phyloP scores from a whole-genome alignment of 37 sponge, comb jelly and placozoan genomes.

The Aplysina aerophoba region DNA sequence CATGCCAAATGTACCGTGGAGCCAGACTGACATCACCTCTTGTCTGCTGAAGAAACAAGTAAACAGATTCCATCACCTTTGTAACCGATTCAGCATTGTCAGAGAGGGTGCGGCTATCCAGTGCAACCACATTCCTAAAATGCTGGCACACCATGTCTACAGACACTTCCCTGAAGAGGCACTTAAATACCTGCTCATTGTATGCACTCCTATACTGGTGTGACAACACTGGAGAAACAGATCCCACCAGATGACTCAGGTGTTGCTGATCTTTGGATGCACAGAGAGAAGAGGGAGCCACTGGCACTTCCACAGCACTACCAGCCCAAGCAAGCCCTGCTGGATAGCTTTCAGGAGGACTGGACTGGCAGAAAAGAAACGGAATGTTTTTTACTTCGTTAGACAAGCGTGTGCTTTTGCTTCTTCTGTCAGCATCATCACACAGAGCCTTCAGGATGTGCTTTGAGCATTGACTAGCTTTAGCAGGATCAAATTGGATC shows the following conservation, averaged over 20 bases:
- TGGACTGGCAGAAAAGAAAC: slow-evolving; percentile 16
- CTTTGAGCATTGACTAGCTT: not conserved
- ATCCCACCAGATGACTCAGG: slow-evolving; percentile 25
- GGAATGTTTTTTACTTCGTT: not conserved
- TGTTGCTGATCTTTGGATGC: not conserved
- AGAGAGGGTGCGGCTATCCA: not conserved
- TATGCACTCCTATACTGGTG: not conserved
- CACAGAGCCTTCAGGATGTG: not conserved
- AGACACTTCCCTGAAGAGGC: not conserved
- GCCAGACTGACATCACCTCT: not conserved
- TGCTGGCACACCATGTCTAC: not conserved
- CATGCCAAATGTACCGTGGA: not conserved
- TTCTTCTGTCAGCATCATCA: not conserved
- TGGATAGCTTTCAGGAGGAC: slow-evolving; percentile 33
- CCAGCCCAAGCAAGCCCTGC: slow-evolving; percentile 39
- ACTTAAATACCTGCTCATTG: too few species aligned
- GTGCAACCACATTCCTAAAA: not conserved
- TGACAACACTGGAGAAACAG: slow-evolving; percentile 29
- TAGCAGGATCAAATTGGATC: not conserved
- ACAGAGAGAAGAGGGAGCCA: slow-evolving; percentile 22
- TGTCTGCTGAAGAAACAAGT: not conserved
- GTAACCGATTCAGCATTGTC: not conserved
- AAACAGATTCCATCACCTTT: not conserved
- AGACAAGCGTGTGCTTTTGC: too few species aligned
- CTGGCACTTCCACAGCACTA: not conserved